These are phyloP conservation scores for Drosophila barbarae DNA, from an alignment of 2,888 invertebrate genomes.

Conservation along the genomic window DNA sequence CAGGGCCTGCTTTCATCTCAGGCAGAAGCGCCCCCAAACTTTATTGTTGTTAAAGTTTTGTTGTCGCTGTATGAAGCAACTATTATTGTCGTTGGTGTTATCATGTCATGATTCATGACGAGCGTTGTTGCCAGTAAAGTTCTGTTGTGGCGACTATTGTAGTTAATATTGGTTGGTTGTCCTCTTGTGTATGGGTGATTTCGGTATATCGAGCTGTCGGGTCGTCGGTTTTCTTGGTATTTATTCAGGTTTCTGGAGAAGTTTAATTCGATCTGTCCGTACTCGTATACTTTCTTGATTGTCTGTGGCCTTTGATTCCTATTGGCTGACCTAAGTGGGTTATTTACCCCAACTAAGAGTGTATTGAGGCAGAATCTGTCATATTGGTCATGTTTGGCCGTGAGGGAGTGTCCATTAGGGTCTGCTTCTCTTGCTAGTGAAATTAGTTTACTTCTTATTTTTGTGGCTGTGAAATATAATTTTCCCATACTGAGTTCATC, in stretches of 20 bases:
- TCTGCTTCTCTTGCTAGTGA: background rate
- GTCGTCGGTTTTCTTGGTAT: background rate
- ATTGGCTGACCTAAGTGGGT: background rate
- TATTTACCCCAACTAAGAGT: background rate
- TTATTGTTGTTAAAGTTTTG: background rate
- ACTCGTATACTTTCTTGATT: constrained; percentile 11
- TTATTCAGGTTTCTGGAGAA: background rate
- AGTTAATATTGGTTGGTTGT: background rate
- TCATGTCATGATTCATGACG: background rate
- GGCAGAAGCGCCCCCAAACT: no score
- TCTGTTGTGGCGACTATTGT: constrained; percentile 3
- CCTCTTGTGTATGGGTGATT: constrained; percentile 5
- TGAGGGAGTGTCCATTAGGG: no score
- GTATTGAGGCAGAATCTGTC: background rate
- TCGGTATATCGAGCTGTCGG: constrained; percentile 7
- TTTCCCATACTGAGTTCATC: background rate
- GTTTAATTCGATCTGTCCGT: constrained; percentile 14
- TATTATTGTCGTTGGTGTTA: constrained; percentile 11
- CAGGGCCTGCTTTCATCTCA: no score
- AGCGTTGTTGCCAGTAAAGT: background rate
- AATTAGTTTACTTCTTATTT: background rate
- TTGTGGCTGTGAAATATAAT: no score
- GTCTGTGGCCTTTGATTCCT: constrained; percentile 19
- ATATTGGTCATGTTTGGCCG: background rate
- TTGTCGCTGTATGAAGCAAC: constrained; percentile 1